Conservation (phyloP, 53 echinoderm and acorn worm species). For the Holothuria leucospilota region DNA sequence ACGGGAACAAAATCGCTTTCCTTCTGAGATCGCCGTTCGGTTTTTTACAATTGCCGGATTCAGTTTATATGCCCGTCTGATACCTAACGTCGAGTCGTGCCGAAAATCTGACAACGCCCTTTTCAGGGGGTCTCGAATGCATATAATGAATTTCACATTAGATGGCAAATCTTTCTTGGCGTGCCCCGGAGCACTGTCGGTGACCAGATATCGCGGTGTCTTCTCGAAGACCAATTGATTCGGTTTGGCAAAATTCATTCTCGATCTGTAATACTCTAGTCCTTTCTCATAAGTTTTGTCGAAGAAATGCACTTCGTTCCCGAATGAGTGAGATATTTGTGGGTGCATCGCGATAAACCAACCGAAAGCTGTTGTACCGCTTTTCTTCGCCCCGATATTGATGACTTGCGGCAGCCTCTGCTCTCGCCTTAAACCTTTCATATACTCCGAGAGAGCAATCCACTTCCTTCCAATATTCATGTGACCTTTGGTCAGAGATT, state of each 20-base stretch:
- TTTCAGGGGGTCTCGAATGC: conserved; percentile 74
- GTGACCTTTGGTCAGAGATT: background rate
- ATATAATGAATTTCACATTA: conserved; percentile 68
- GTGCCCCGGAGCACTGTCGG: conserved; percentile 49
- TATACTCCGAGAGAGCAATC: conserved; percentile 32
- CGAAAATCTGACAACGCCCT: conserved; percentile 74
- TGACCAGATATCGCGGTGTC: conserved; percentile 73
- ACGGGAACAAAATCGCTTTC: conserved; percentile 30
- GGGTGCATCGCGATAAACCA: conserved; percentile 75
- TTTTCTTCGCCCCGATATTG: conserved; percentile 79
- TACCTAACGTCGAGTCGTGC: conserved; percentile 56
- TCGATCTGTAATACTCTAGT: conserved; percentile 64
- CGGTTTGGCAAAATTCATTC: conserved; percentile 63
- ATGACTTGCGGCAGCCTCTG: conserved; percentile 67
- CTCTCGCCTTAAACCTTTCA: conserved; percentile 50
- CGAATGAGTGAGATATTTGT: conserved; percentile 56
- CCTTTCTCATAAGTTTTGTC: conserved; percentile 61
- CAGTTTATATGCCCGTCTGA: background rate
- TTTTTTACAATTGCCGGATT: background rate
- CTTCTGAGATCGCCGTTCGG: conserved; percentile 35
- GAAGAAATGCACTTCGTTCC: conserved; percentile 75
- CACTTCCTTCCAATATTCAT: conserved; percentile 41
- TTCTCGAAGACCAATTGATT: conserved; percentile 70
- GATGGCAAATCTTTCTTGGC: conserved; percentile 57
- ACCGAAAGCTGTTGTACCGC: conserved; percentile 78